Base-by-base conservation (phyloP, 1,140 invertebrate genomes). In the Bicyclus anynana region DNA sequence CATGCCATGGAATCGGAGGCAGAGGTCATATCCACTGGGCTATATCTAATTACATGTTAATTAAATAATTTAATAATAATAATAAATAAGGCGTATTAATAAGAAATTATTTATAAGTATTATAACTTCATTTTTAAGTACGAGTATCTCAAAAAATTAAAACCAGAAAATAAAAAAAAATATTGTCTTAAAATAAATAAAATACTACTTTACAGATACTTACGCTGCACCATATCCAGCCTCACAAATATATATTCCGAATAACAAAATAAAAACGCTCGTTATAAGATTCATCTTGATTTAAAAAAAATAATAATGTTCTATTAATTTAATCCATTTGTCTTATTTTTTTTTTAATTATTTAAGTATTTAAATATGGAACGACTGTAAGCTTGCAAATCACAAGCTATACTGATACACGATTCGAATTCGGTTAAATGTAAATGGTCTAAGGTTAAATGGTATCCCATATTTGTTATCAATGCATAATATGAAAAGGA, bases 391-490 rank as follows among this genome's bases (percentile, higher is more conserved):
- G 68, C 74, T 58, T 56, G 62, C 58, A 51, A 50, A 62, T 57
- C 64, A 55, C 71, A 68, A 74, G 69, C 73, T 68, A 56, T 35
- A 81, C 81, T 82, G 74, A 75, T 60, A 59, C 49, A 79, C 81
- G 74, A 75, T 59, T 62, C 51, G 48, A 18, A 37, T 46, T 35
- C 57, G 62, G 56, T 53, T 51, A 64, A n/a, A n/a, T n/a, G n/a
- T n/a, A n/a, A n/a, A n/a, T n/a, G n/a, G n/a, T n/a, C n/a, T n/a
- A n/a, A n/a, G n/a, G n/a, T n/a, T n/a, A n/a, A 56, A 65, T 54
- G 20, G 1, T 33, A 33, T 6, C 1, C n/a, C 60, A 67, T 51
- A 42, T 51, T 53, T 52, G 54, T 68, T 70, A 73, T 67, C 54
- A 23, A 2, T 71, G 18, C 54, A 60, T 62, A 67, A 58, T 62